These are phyloP conservation scores for Lepilemur ruficaudatus DNA, from an alignment of 2,797 vertebrate species.

Conservation along the genomic window DNA sequence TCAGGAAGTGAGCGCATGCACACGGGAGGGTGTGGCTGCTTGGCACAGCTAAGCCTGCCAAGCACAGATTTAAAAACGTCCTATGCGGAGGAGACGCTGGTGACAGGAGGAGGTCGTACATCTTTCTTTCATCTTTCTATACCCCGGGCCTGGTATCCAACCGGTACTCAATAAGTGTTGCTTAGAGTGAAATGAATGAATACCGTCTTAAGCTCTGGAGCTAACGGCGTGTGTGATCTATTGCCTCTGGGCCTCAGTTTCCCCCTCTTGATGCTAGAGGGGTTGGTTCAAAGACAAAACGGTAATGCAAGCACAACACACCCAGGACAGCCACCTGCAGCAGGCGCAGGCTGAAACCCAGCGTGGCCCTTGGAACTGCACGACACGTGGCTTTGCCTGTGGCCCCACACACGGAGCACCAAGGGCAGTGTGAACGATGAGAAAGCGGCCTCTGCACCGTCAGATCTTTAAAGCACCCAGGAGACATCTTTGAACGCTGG, in stretches of 20 bases:
- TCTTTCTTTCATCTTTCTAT: neutral
- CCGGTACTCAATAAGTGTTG: neutral
- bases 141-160: neutral
- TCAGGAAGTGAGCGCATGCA: neutral
- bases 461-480: neutral
- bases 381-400: neutral
- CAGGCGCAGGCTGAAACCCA: neutral
- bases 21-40: rapidly evolving
- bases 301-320: neutral
- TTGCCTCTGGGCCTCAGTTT: neutral
- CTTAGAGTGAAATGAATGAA: neutral
- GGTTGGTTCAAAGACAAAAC: neutral
- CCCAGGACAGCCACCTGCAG: rapidly evolving
- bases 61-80: neutral
- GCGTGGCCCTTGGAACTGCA: neutral
- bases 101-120: neutral
- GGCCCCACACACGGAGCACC: neutral
- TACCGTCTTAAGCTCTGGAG: neutral
- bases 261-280: neutral
- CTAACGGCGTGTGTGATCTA: neutral
- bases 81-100: neutral
- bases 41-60: rapidly evolving
- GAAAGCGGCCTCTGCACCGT: neutral
- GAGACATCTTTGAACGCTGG: neutral
- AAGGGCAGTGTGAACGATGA: neutral